Conservation (phyloP, 1,140 invertebrate genomes). For the Rhyzopertha dominica region DNA sequence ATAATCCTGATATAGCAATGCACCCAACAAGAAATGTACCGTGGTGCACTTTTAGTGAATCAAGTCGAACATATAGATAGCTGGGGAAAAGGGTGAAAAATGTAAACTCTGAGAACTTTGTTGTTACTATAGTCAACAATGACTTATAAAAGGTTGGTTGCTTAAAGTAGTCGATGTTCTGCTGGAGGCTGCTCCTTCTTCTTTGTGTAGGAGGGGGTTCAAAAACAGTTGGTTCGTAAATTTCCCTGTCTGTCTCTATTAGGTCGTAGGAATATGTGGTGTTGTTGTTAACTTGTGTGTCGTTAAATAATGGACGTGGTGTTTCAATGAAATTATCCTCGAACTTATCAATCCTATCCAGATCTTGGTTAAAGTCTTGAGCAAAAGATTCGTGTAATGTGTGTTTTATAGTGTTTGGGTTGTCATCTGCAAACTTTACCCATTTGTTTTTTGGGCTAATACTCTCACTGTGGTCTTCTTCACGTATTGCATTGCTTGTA, state of each 20-base stretch:
- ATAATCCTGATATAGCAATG: constrained; percentile 20
- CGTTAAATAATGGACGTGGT: constrained; percentile 32
- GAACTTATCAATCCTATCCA: constrained; percentile 13
- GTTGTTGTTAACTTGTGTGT: constrained; percentile 37
- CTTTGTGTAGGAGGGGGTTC: constrained; percentile 20
- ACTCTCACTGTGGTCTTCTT: too few relatives aligned
- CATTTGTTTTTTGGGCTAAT: too few relatives aligned
- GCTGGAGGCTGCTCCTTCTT: constrained; percentile 5
- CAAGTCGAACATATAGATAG: constrained; percentile 26
- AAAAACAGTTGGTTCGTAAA: constrained; percentile 23
- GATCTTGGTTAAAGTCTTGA: constrained; percentile 4
- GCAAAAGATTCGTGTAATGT: constrained; percentile 9
- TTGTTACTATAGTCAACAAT: constrained; percentile 31
- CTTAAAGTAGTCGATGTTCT: constrained; percentile 22
- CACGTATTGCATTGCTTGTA: too few relatives aligned
- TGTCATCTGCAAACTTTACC: constrained; percentile 6
- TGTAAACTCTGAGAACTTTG: constrained; percentile 34
- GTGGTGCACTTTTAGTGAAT: constrained; percentile 15
- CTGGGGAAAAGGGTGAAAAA: constrained; percentile 34
- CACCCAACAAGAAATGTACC: constrained; percentile 20
- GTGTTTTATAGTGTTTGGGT: not conserved
- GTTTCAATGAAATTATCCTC: constrained; percentile 13
- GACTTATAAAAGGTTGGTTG: constrained; percentile 39
- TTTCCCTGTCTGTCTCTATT: too few relatives aligned
- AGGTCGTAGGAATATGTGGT: constrained; percentile 35